Percentiles rank a stretch among this genome's conserved stretches.
Evolutionary conservation across 1,140 invertebrate genomes (phyloP).

Genomic region (Planococcus citri): DNA sequence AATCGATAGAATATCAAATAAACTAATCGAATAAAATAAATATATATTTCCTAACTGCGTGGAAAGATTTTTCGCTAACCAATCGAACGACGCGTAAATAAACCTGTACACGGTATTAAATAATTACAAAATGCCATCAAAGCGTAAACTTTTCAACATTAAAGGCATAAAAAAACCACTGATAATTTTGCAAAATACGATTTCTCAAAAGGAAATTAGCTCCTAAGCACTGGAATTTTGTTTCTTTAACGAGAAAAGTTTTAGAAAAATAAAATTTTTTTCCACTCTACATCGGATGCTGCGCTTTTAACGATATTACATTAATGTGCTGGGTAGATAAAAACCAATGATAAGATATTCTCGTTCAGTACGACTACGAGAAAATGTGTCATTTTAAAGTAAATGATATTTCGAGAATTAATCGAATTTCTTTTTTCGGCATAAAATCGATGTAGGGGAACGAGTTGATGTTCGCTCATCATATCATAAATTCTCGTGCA

Average conservation of each 20-base stretch:
- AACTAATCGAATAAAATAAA: neutral
- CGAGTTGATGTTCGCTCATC: neutral
- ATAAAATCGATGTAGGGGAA: neutral
- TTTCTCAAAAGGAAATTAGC: neutral
- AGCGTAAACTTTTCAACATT: neutral
- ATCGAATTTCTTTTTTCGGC: neutral
- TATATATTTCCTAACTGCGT: too few species aligned
- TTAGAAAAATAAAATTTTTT: slow-evolving; percentile 4
- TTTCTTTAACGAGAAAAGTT: neutral
- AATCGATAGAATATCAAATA: neutral
- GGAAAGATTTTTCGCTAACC: too few species aligned
- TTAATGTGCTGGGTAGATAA: neutral
- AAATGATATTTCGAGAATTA: neutral
- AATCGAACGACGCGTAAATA: neutral
- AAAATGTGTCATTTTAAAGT: neutral
- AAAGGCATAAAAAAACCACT: neutral
- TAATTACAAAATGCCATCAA: neutral
- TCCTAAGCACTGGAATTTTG: neutral
- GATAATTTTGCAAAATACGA: neutral
- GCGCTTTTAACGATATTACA: neutral
- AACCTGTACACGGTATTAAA: neutral
- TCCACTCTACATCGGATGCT: neutral
- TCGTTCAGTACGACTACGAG: neutral
- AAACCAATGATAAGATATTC: neutral
- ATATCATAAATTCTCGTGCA: neutral